Percentiles rank a stretch among this genome's conserved stretches.
These are phyloP conservation scores for Drosophila paulistorum DNA, from an alignment of 1,140 invertebrate genomes.

Conservation along the genomic window DNA sequence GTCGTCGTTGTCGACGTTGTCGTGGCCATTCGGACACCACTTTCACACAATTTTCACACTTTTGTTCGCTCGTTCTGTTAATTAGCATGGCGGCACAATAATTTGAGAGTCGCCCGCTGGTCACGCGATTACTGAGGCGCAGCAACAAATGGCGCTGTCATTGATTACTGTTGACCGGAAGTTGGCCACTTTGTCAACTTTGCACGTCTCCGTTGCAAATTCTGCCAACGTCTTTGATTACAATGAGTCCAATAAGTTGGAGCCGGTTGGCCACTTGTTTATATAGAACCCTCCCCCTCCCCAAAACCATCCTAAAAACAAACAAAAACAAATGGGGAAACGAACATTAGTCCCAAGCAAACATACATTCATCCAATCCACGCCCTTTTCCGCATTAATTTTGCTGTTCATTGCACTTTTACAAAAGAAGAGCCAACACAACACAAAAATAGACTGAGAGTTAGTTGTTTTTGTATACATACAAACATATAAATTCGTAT, in stretches of 20 bases:
- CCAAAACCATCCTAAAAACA: not conserved
- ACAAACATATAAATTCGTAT: not conserved
- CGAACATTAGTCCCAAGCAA: not conserved
- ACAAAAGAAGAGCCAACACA: slow-evolving; percentile 49
- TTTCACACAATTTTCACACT: slow-evolving; percentile 74
- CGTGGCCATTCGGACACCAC: slow-evolving; percentile 37
- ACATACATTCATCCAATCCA: slow-evolving; percentile 36
- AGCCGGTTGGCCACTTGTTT: slow-evolving; percentile 22
- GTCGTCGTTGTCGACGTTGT: not conserved
- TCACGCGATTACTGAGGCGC: slow-evolving; percentile 50
- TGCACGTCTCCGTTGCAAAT: slow-evolving; percentile 44
- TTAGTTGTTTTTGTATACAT: slow-evolving; percentile 16
- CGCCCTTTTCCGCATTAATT: slow-evolving; percentile 79
- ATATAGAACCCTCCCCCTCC: slow-evolving; percentile 27
- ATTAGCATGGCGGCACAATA: slow-evolving; percentile 65
- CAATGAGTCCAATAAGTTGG: slow-evolving; percentile 25
- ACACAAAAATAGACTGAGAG: slow-evolving; percentile 57
- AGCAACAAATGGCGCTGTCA: slow-evolving; percentile 22
- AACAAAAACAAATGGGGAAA: not conserved
- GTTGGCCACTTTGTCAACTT: slow-evolving; percentile 66
- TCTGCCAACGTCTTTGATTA: slow-evolving; percentile 58
- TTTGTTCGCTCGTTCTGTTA: slow-evolving; percentile 64
- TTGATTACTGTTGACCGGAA: slow-evolving; percentile 51
- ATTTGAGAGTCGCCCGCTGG: slow-evolving; percentile 34
- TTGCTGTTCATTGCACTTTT: slow-evolving; percentile 77